Evolutionary conservation across 1,140 invertebrate species (phyloP), one percentile per base, ranked within the genome.

Genomic region (Drosophila repleta): DNA sequence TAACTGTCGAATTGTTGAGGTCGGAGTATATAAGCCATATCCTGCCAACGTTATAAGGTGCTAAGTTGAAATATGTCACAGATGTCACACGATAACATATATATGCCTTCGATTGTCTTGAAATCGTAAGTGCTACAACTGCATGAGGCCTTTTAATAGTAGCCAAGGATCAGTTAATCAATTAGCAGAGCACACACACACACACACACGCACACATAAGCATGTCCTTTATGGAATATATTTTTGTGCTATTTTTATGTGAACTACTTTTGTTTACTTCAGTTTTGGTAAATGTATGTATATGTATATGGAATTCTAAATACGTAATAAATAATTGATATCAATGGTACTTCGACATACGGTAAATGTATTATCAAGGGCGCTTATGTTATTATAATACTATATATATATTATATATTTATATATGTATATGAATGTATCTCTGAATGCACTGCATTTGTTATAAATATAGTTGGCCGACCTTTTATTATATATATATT

Each of bases 261-360:
- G 15, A 10, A 43, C 18, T 35, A 41, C n/a, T 69, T 48, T 55
- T 51, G 51, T 58, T 71, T 65, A 37, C 17, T 52, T 39, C 45
- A 29, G 35, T 18, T 24, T 71, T 52, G 6, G n/a, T 8, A 66
- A n/a, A n/a, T n/a, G n/a, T n/a, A n/a, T n/a, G n/a, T n/a, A n/a
- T n/a, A n/a, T n/a, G n/a, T 15, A 53, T 53, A 58, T 71, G 17
- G 46, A 35, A 57, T 70, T 70, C 49, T 56, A 70, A 64, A 70
- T 39, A 39, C 17, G 41, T 57, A 71, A 58, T 66, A 32, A 58
- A 66, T 58, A 45, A 57, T 29, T 20, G 45, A 49, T 71, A 57
- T 43, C 35, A 70, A 35, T 52, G 24, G 43, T 17, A 32, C 20
- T 48, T 48, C 49, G 11, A 35, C 10, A 35, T 41, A 63, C 41